Conservation (phyloP, 2,888 invertebrate species). For the Caenorhabditis wallacei region DNA sequence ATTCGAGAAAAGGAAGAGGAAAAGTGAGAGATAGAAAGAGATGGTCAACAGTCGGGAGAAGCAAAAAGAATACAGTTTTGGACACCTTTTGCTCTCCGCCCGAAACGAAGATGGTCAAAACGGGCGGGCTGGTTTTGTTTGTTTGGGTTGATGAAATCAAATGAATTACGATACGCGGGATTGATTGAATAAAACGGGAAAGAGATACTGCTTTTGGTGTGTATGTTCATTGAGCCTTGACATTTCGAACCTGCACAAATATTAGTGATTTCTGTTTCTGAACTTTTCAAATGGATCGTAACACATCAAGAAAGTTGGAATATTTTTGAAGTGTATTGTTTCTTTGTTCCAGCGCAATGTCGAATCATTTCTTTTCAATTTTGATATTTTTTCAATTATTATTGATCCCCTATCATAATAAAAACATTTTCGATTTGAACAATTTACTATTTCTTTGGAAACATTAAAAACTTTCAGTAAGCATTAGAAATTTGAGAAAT, state of each 20-base stretch:
- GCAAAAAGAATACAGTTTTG: slow-evolving; percentile 45
- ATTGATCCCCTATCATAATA: too few species aligned
- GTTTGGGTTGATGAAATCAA: slow-evolving; percentile 31
- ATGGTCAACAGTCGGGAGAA: slow-evolving; percentile 20
- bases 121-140: background rate
- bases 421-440: too few species aligned
- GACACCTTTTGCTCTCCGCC: slow-evolving; percentile 37
- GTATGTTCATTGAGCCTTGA: slow-evolving; percentile 15
- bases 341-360: too few species aligned
- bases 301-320: too few species aligned
- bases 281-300: too few species aligned
- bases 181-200: slow-evolving; percentile 6
- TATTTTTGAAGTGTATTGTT: too few species aligned
- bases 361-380: too few species aligned
- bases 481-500: slow-evolving; percentile 7
- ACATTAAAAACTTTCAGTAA: background rate
- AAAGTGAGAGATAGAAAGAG: slow-evolving; percentile 2
- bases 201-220: background rate
- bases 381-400: too few species aligned
- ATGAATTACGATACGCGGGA: slow-evolving; percentile 24
- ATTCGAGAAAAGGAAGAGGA: slow-evolving; percentile 10
- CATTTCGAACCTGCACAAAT: slow-evolving; percentile 32
- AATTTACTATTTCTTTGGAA: background rate
- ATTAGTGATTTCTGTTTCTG: background rate
- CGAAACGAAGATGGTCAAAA: background rate